Evolutionary conservation across 1,140 invertebrate genomes (phyloP).

Genomic region (Aphelenchoides besseyi): DNA sequence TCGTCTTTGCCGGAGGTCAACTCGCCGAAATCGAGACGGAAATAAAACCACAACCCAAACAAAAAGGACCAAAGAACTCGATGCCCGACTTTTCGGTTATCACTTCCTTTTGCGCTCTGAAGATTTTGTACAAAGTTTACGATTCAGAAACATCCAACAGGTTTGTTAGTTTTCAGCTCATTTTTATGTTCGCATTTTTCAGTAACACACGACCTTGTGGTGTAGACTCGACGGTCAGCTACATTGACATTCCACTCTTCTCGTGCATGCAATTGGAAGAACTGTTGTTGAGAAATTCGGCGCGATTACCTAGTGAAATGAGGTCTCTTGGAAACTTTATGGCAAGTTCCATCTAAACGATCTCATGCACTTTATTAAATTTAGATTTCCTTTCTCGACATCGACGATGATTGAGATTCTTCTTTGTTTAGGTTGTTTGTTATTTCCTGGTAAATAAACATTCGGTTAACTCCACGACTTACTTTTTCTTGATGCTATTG

Average conservation of each 20-base stretch:
- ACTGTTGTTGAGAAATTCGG: slow-evolving; percentile 7
- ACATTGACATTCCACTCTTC: not conserved
- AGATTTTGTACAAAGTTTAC: slow-evolving; percentile 18
- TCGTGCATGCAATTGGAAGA: slow-evolving; percentile 20
- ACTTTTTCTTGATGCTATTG: slow-evolving; percentile 2
- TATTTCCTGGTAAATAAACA: not conserved
- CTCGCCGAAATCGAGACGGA: not conserved
- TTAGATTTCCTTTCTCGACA: slow-evolving; percentile 14
- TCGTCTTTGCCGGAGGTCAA: slow-evolving; percentile 9
- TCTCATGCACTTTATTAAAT: not conserved
- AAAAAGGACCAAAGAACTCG: not conserved
- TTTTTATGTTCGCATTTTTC: too few relatives aligned
- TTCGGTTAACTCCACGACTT: slow-evolving; percentile 6
- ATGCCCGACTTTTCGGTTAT: slow-evolving; percentile 3
- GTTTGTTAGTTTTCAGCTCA: too few relatives aligned
- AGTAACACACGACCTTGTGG: not conserved
- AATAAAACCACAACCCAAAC: slow-evolving; percentile 11
- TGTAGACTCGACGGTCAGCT: not conserved
- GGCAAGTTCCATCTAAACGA: not conserved
- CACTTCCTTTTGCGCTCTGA: slow-evolving; percentile 1
- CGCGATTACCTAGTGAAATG: slow-evolving; percentile 1
- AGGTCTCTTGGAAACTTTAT: slow-evolving; percentile 17
- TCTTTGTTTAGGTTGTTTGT: slow-evolving; percentile 12
- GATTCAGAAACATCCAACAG: not conserved
- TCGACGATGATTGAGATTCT: slow-evolving; percentile 19